These are phyloP conservation scores for Dromius quadrimaculatus DNA, from an alignment of 2,888 invertebrate genomes.

Conservation along the genomic window DNA sequence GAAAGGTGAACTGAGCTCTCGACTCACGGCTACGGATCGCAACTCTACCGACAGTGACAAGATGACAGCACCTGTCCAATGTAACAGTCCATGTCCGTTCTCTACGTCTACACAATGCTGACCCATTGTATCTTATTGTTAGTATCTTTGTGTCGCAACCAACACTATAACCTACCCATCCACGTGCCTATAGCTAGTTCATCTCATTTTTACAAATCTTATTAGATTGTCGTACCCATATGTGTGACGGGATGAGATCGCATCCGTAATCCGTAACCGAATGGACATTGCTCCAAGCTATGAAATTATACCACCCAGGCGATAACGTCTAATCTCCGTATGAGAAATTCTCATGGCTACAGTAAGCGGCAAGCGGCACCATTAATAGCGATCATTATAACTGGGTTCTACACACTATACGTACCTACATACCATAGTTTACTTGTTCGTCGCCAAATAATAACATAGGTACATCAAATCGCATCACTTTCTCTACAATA, in stretches of 20 bases:
- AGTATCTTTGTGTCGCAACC: not conserved
- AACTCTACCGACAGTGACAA: conserved; percentile 45
- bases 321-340: conserved; percentile 42
- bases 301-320: conserved; percentile 46
- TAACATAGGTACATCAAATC: conserved; percentile 10
- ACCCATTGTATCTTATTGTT: not conserved
- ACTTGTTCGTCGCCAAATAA: conserved; percentile 1
- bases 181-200: no score
- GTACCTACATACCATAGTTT: conserved; percentile 27
- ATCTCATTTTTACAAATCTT: no score
- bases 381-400: conserved; percentile 39
- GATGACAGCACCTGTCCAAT: conserved; percentile 51
- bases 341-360: conserved; percentile 39
- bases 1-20: conserved; percentile 33
- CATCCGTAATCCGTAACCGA: conserved; percentile 26
- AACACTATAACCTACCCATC: not conserved
- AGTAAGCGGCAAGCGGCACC: conserved; percentile 14
- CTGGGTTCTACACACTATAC: conserved; percentile 15
- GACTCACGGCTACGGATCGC: conserved; percentile 1
- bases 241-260: conserved; percentile 25
- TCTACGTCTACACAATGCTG: not conserved
- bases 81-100: conserved; percentile 33
- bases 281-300: conserved; percentile 21
- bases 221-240: not conserved
- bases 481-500: not conserved